Evolutionary conservation across 2,888 invertebrate genomes (phyloP).

Genomic region (Troglohyphantes excavatus): DNA sequence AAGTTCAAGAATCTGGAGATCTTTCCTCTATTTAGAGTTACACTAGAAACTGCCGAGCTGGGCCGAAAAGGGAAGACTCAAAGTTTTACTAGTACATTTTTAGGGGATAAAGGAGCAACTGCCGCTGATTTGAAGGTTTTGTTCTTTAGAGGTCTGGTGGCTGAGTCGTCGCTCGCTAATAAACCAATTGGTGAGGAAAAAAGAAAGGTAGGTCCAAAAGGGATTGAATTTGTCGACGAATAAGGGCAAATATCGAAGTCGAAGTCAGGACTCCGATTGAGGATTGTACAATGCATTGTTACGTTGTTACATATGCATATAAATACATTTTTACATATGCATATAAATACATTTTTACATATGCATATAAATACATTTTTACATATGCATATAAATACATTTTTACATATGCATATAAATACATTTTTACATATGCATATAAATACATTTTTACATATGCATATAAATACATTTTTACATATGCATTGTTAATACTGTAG

Average conservation of each 20-base stretch:
- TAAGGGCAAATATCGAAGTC: background rate
- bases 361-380: too few relatives aligned
- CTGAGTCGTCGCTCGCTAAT: background rate
- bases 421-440: too few relatives aligned
- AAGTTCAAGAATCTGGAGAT: slow-evolving; percentile 67
- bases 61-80: slow-evolving; percentile 25
- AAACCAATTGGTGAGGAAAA: background rate
- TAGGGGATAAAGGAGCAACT: slow-evolving; percentile 14
- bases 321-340: too few relatives aligned
- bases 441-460: too few relatives aligned
- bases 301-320: too few relatives aligned
- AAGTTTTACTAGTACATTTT: slow-evolving; percentile 53
- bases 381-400: too few relatives aligned
- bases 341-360: too few relatives aligned
- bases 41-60: slow-evolving; percentile 32
- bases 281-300: too few relatives aligned
- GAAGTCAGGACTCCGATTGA: too few relatives aligned
- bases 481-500: too few relatives aligned
- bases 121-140: slow-evolving; percentile 32
- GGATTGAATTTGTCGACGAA: background rate
- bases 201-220: background rate
- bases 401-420: too few relatives aligned
- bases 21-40: slow-evolving; percentile 20
- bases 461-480: too few relatives aligned
- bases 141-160: slow-evolving; percentile 10